These are phyloP conservation scores for Rhyacophila brunnea DNA, from an alignment of 1,140 invertebrate genomes.

Conservation along the genomic window DNA sequence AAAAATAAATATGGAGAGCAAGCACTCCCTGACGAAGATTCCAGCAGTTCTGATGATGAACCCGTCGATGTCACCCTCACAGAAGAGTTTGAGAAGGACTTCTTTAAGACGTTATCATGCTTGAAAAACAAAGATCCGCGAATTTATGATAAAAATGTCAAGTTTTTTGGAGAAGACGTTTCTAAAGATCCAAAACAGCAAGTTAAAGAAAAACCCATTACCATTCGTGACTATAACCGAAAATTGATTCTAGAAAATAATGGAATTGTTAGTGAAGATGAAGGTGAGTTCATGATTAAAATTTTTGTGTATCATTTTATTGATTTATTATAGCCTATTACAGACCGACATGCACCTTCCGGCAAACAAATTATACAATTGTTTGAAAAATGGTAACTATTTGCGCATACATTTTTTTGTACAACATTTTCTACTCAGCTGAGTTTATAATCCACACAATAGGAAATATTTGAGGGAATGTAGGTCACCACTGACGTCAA, in stretches of 20 bases:
- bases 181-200: constrained; percentile 34
- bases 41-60: constrained; percentile 56
- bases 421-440: too few species aligned
- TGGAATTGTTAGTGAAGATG: constrained; percentile 60
- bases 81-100: constrained; percentile 76
- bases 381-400: too few species aligned
- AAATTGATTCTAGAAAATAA: constrained; percentile 71
- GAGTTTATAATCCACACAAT: too few species aligned
- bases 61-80: constrained; percentile 62
- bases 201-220: constrained; percentile 60
- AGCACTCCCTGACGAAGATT: constrained; percentile 40
- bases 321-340: too few species aligned
- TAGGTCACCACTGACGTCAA: too few species aligned
- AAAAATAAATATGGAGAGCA: constrained; percentile 72
- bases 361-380: too few species aligned
- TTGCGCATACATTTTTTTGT: too few species aligned
- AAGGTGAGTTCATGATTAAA: too few species aligned
- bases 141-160: constrained; percentile 77
- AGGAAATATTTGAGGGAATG: too few species aligned
- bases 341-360: too few species aligned
- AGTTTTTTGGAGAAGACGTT: constrained; percentile 66
- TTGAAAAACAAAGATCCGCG: constrained; percentile 86
- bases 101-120: constrained; percentile 79
- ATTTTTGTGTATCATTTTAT: too few species aligned
- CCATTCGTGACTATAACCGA: constrained; percentile 78